Conservation (phyloP, 1,140 invertebrate genomes). For the Hyphantria cunea region DNA sequence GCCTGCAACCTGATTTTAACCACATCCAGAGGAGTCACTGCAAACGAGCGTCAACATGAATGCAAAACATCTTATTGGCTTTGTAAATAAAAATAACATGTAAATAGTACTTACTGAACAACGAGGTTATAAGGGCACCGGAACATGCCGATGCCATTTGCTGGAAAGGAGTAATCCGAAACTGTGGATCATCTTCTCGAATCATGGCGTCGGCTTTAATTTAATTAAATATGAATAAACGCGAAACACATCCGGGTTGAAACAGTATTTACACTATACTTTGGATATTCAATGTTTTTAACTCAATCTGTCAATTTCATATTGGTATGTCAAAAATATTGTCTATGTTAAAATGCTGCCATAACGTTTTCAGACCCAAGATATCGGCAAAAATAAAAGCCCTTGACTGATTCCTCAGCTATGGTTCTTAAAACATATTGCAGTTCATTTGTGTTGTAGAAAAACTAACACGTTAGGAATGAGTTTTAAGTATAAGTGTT, state of each 20-base stretch:
- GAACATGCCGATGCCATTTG: conserved; percentile 95
- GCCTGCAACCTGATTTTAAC: conserved; percentile 98
- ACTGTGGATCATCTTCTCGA: conserved; percentile 86
- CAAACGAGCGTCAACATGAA: conserved; percentile 54
- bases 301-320: conserved; percentile 1
- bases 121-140: conserved; percentile 93
- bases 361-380: no score
- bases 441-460: no score
- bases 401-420: no score
- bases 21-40: conserved; percentile 99
- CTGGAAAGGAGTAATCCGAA: conserved; percentile 91
- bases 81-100: no score
- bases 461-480: no score
- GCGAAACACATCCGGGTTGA: conserved; percentile 10
- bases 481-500: no score
- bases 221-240: conserved; percentile 12
- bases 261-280: conserved; percentile 11
- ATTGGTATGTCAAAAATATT: background rate
- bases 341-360: no score
- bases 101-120: conserved; percentile 87
- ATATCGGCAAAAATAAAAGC: no score
- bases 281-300: conserved; percentile 2
- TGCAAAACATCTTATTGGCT: no score
- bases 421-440: no score
- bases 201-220: conserved; percentile 57